Conservation (phyloP, 1,140 invertebrate species). For the Homalodisca vitripennis region DNA sequence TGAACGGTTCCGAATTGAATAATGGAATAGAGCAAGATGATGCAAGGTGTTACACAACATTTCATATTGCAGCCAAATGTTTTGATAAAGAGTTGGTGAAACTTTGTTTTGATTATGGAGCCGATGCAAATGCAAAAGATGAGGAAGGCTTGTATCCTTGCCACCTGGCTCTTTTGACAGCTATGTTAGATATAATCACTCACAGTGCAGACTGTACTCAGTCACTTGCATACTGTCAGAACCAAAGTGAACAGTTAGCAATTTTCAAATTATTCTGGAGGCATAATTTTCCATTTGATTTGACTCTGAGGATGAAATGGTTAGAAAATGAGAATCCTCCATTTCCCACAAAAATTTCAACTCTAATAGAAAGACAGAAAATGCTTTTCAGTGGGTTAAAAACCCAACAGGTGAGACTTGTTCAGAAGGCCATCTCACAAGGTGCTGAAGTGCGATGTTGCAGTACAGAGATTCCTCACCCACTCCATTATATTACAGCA, state of each 20-base stretch:
- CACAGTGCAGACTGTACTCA: not conserved
- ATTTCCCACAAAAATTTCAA: not conserved
- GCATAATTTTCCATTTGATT: not conserved
- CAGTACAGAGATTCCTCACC: not conserved
- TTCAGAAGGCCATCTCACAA: not conserved
- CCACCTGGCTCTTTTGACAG: not conserved
- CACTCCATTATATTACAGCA: not conserved
- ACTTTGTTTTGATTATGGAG: not conserved
- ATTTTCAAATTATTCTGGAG: not conserved
- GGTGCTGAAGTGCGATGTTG: not conserved
- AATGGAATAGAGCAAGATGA: not conserved
- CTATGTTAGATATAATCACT: not conserved
- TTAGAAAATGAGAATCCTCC: not conserved
- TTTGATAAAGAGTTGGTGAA: constrained; percentile 4
- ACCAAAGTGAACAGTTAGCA: not conserved
- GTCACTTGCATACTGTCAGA: not conserved
- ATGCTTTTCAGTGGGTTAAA: not conserved
- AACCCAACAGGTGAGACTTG: not conserved
- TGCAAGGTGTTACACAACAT: not conserved
- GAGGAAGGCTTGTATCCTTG: not conserved
- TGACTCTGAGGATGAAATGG: not conserved
- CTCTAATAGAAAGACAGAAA: not conserved
- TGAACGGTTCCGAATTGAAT: not conserved
- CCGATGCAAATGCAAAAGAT: not conserved
- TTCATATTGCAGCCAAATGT: not conserved